Base-by-base conservation (phyloP, 53 echinoderm and acorn worm species). In the Echinarachnius parma region DNA sequence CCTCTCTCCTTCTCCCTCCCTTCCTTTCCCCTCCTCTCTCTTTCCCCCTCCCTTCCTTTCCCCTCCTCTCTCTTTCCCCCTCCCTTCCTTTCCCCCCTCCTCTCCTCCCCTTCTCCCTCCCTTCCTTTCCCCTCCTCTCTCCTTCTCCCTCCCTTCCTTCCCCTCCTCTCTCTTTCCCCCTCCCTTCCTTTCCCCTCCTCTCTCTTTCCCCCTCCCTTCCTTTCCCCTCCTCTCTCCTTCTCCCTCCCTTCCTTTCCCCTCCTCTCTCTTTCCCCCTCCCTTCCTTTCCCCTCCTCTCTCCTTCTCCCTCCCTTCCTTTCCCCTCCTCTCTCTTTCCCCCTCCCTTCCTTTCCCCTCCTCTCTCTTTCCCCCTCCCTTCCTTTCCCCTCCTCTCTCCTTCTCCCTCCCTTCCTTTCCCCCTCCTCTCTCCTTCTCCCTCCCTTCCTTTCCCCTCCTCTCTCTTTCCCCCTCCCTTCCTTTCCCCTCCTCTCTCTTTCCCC, bases 41-140 rank as follows among this genome's bases (percentile, higher is more conserved):
- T 28, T 30, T 29, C 57, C 16, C 57, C 23, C 8, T 23, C 8
- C 50, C 50, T 50, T 50, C 30, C 28, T 29, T 1, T 28, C 42
- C 42, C 34, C 36, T 62, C 37, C 44, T 21, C 33, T 62, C 21
- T 62, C 25, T 62, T 25, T 42, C 33, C 63, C 24, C 26, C 25
- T 39, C 34, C 42, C 42, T 1, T 14, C 34, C 63, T 21, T 39
- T 62, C 42, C 44, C 13, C 39, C 13, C 13, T 13, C 13, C 39
- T 39, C 13, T 13, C 13, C 13, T 7, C 7, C 13, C 39, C 7
- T 39, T 13, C 39, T 13, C 13, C 39, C 13, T 39, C 7, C 39
- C 13, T 13, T 7, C 13, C 13, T 13, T 39, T 39, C 13, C 13
- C 13, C 7, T 39, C 13, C 39, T 39, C 13, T 39, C 39, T 9